Conservation (phyloP, 2,113 vertebrate species). For the Marcusenius ussheri region DNA sequence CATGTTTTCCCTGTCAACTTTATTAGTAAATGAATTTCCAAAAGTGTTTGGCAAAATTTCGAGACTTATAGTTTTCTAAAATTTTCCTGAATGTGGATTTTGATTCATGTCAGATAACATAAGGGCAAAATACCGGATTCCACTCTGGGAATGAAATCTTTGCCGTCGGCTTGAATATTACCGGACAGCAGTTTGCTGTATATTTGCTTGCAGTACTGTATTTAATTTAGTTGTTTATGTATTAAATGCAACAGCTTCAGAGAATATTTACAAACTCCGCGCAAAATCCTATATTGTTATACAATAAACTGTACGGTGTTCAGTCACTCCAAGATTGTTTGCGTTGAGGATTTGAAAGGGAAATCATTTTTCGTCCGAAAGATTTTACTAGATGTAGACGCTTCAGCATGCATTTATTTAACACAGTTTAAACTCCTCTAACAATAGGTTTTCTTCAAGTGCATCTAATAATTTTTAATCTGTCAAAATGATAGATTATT, state of each 20-base stretch:
- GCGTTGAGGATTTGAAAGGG: not conserved
- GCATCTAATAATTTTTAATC: slow-evolving; percentile 56
- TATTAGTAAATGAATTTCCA: not conserved
- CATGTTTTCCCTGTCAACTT: not conserved
- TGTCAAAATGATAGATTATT: slow-evolving; percentile 62
- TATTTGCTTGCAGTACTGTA: not conserved
- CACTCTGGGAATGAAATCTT: not conserved
- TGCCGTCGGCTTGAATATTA: not conserved
- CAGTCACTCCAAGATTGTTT: not conserved
- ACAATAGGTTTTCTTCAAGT: slow-evolving; percentile 51
- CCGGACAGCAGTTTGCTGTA: not conserved
- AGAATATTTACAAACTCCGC: not conserved
- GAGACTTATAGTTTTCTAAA: not conserved
- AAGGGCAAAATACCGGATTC: not conserved
- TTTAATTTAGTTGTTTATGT: not conserved
- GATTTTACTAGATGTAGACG: slow-evolving; percentile 51
- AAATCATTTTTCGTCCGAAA: slow-evolving; percentile 22
- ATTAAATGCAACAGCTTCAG: not conserved
- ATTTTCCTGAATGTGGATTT: not conserved
- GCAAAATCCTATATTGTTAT: not conserved
- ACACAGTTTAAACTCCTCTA: slow-evolving; percentile 47
- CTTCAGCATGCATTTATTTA: slow-evolving; percentile 49
- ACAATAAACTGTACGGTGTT: not conserved
- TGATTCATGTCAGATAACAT: not conserved
- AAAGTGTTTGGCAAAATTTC: not conserved